phyloP scores from a whole-genome alignment of 2,888 invertebrate genomes.

The Drosophila macrospina region DNA sequence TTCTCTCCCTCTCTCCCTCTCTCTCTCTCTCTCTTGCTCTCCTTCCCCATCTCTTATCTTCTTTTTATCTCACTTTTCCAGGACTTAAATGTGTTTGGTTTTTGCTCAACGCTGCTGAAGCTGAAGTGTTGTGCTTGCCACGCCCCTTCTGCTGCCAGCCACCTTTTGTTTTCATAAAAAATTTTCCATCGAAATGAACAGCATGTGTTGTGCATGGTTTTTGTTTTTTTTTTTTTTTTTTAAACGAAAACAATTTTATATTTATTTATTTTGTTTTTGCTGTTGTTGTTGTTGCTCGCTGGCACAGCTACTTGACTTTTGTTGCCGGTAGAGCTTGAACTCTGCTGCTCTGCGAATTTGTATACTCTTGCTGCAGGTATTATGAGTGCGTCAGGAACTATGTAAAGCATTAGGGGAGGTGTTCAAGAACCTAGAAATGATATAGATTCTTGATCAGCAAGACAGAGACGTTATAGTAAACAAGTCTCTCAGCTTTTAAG shows the following conservation, averaged over 20 bases:
- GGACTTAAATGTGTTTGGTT: conserved; percentile 53
- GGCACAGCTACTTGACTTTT: conserved; percentile 29
- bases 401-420: no score
- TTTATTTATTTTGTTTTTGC: conserved; percentile 19
- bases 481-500: no score
- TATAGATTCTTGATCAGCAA: no score
- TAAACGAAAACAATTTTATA: conserved; percentile 36
- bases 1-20: background rate
- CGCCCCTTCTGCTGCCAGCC: conserved; percentile 30
- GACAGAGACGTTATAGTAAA: no score
- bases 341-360: background rate
- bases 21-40: background rate
- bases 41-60: conserved; percentile 8
- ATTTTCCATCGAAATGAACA: conserved; percentile 74
- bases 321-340: conserved; percentile 44
- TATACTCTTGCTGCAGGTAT: background rate
- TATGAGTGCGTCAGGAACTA: no score
- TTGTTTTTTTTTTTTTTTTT: conserved; percentile 20
- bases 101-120: conserved; percentile 40
- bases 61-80: conserved; percentile 29
- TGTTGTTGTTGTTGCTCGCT: conserved; percentile 16
- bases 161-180: conserved; percentile 57
- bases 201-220: conserved; percentile 64
- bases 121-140: conserved; percentile 48
- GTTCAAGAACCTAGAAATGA: no score